Percentiles rank a stretch among this genome's conserved stretches.
Evolutionary conservation across 2,888 invertebrate species (phyloP).

Genomic region (Clunio marinus): DNA sequence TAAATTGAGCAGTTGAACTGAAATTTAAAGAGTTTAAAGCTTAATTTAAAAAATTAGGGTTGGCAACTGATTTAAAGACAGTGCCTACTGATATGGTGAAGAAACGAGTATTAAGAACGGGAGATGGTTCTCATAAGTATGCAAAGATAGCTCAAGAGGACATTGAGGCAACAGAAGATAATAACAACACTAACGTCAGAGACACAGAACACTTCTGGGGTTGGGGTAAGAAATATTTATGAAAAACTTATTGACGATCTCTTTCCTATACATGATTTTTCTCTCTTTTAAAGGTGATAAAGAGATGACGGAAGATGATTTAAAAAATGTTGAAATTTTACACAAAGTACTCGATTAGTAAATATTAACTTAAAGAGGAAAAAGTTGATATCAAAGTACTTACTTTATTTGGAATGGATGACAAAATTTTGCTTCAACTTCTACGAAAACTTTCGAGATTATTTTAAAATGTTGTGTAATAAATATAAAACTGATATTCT

Average conservation of each 20-base stretch:
- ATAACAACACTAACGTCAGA: neutral
- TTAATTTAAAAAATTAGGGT: too few species aligned
- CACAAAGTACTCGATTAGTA: neutral
- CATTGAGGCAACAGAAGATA: neutral
- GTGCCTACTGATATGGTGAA: conserved; percentile 66
- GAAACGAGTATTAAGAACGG: conserved; percentile 66
- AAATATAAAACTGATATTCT: too few species aligned
- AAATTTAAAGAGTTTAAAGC: too few species aligned
- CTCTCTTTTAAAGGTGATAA: neutral
- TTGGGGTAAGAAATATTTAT: conserved; percentile 7
- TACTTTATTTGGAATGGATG: too few species aligned
- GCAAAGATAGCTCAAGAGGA: neutral
- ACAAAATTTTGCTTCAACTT: too few species aligned
- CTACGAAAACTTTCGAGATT: too few species aligned
- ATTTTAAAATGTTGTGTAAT: too few species aligned
- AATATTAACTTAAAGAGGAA: too few species aligned
- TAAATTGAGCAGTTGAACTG: too few species aligned
- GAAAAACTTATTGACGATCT: too few species aligned
- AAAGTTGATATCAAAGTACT: too few species aligned
- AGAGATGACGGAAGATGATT: conserved; percentile 26
- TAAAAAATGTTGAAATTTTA: conserved; percentile 14
- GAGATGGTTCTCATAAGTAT: conserved; percentile 61
- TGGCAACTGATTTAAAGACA: conserved; percentile 80
- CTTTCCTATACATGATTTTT: too few species aligned
- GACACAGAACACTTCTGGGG: conserved; percentile 10